phyloP scores from a whole-genome alignment of 1,140 invertebrate genomes.

The Amyelois transitella region DNA sequence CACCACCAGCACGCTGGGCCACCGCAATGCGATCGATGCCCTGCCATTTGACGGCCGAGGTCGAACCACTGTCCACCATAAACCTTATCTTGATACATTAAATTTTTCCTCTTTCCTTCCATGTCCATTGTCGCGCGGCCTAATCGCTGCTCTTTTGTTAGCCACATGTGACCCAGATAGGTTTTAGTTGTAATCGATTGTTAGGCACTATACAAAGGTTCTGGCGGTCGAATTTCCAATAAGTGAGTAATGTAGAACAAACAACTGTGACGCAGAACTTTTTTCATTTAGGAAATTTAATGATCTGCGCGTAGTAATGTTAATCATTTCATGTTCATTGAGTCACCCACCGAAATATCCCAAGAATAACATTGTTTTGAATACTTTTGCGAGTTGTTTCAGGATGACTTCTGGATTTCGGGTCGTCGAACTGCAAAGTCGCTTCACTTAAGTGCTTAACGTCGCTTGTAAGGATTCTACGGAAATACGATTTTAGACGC shows the following conservation, averaged over 20 bases:
- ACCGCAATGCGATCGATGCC: conserved; percentile 54
- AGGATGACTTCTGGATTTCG: conserved; percentile 50
- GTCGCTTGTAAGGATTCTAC: conserved; percentile 72
- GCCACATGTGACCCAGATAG: conserved; percentile 56
- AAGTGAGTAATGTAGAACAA: conserved; percentile 28
- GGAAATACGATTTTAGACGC: conserved; percentile 72
- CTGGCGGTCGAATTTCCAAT: conserved; percentile 25
- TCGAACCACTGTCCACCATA: conserved; percentile 62
- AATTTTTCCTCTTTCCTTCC: conserved; percentile 38
- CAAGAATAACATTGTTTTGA: conserved; percentile 51
- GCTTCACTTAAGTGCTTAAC: conserved; percentile 62
- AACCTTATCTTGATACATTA: conserved; percentile 68
- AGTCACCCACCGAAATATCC: background rate
- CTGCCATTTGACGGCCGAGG: conserved; percentile 68
- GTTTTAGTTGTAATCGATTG: conserved; percentile 52
- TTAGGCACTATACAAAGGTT: conserved; percentile 25
- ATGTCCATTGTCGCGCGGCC: conserved; percentile 42
- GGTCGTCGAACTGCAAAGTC: conserved; percentile 70
- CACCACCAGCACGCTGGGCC: conserved; percentile 42
- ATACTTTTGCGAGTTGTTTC: conserved; percentile 49
- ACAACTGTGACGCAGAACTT: conserved; percentile 22
- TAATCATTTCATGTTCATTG: conserved; percentile 24
- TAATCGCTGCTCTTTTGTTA: conserved; percentile 53
- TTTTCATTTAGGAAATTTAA: conserved; percentile 19
- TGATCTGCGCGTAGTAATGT: conserved; percentile 26